These are phyloP conservation scores for Acropternis orthonyx DNA, from an alignment of 2,797 vertebrate genomes.

Conservation along the genomic window DNA sequence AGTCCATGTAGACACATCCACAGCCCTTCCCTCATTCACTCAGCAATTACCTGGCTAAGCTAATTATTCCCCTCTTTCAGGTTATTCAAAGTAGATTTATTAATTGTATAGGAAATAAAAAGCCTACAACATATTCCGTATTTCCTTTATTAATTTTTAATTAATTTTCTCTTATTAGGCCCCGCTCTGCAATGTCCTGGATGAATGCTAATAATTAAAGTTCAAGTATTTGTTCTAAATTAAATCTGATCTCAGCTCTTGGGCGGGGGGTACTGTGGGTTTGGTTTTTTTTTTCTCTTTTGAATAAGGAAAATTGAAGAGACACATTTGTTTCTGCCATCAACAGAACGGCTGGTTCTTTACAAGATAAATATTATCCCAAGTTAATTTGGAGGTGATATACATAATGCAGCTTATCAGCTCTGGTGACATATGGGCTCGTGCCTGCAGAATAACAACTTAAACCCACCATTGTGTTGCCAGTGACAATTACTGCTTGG, in stretches of 20 bases:
- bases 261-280: too few relatives aligned
- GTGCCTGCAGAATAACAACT: conserved; percentile 22
- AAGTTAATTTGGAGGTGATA: conserved; percentile 39
- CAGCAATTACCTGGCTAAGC: not conserved
- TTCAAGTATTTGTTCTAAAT: not conserved
- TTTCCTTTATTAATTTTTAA: conserved; percentile 10
- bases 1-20: not conserved
- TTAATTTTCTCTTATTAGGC: not conserved
- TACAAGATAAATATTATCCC: conserved; percentile 24
- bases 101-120: not conserved
- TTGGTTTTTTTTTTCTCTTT: not conserved
- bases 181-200: not conserved
- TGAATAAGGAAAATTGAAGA: not conserved
- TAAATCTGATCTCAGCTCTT: not conserved
- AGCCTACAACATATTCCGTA: not conserved
- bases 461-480: not conserved
- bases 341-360: not conserved
- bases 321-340: not conserved
- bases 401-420: conserved; percentile 11
- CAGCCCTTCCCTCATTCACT: not conserved
- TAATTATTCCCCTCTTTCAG: not conserved
- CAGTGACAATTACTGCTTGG: not conserved
- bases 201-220: conserved; percentile 4
- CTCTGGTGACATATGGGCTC: not conserved
- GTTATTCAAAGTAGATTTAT: not conserved